These are phyloP conservation scores for Abrostola tripartita DNA, from an alignment of 2,888 invertebrate species.

Conservation along the genomic window DNA sequence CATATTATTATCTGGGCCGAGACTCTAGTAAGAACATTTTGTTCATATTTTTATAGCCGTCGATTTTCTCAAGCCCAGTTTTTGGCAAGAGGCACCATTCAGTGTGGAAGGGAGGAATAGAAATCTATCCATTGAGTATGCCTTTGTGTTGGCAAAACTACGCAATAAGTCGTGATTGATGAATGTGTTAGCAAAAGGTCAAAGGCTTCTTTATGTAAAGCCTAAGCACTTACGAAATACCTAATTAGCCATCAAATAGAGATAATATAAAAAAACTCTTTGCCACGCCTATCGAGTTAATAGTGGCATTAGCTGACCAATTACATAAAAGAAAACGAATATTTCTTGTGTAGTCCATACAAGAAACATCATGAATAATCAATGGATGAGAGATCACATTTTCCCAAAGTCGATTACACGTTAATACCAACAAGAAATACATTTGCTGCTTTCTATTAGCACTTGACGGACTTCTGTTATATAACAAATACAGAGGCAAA, in stretches of 20 bases:
- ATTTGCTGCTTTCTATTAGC: not conserved
- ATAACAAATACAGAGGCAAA: not conserved
- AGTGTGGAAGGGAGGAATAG: no score
- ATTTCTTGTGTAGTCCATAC: slow-evolving; percentile 26
- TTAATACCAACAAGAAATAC: slow-evolving; percentile 11
- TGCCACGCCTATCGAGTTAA: not conserved
- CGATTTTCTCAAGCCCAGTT: no score
- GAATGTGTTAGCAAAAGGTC: no score
- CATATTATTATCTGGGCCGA: not conserved
- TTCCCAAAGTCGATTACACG: slow-evolving; percentile 29
- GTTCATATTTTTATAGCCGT: no score
- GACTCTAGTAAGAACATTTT: no score
- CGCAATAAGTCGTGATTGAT: no score
- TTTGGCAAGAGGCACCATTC: no score
- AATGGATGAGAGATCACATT: slow-evolving; percentile 33
- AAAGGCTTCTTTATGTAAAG: no score
- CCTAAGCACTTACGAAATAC: no score
- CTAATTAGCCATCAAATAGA: not conserved
- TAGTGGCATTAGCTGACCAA: not conserved
- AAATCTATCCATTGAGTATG: no score
- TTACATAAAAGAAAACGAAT: slow-evolving; percentile 23
- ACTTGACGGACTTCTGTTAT: not conserved
- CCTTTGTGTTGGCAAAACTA: no score
- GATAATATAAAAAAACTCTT: not conserved
- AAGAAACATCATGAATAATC: slow-evolving; percentile 50